Base-by-base conservation (phyloP, 2,113 vertebrate species). In the Crotalus horridus region DNA sequence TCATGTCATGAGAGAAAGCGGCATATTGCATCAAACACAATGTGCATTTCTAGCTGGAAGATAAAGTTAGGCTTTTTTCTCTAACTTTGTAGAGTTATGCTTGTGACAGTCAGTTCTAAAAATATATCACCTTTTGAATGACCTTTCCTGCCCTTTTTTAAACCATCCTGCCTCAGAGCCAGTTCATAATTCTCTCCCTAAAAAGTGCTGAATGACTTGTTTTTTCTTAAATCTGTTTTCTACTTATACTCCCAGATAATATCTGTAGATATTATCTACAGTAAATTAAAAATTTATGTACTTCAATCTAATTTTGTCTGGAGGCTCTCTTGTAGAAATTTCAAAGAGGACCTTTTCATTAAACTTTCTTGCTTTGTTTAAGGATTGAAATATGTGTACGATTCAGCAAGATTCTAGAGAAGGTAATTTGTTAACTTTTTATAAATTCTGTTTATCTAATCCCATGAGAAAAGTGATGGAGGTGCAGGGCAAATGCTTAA, bases 231-330 rank as follows among this genome's bases (percentile, higher is more conserved):
- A 93, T 93, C 89, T 90, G 48, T 93, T 93, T 93, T 93, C 92
- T 58, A 87, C 56, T 90, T 89, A 90, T 90, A 85, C 81, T 89
- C 56, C 89, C 89, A 85, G 61, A 39, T 39, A 39, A 39, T 89
- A 93, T 87, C 92, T 93, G n/a, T 93, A 93, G 92, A 93, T 89
- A 86, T 90, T 93, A 93, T 93, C 92, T 93, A 93, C 56, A 90
- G 89, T 89, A 90, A 93, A 93, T 93, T 93, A 93, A 93, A 89
- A 90, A 93, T 93, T 93, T 90, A 93, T 93, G 81, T 87, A 90
- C 81, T 93, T 93, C 92, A 93, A 93, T 93, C 92, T 87, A 93
- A 93, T 93, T 93, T 90, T 93, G 55, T 87, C 92, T 90, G 92
- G 92, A 93, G 92, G 89, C 89, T 93, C 10, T 93, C 74, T 61